Conservation (phyloP, 2,888 invertebrate genomes). For the Danaus chrysippus region DNA sequence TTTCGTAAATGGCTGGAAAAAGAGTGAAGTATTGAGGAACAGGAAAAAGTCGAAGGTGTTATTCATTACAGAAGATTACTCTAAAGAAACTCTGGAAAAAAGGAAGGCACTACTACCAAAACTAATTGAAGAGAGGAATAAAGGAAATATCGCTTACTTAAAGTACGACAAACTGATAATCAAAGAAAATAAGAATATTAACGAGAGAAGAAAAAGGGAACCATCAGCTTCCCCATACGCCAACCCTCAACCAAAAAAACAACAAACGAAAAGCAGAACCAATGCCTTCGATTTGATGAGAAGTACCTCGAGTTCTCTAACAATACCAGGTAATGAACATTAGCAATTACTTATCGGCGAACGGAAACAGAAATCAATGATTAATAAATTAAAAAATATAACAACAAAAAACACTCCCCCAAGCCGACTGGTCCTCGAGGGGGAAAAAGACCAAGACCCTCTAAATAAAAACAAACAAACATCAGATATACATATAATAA, state of each 20-base stretch:
- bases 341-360: too few relatives aligned
- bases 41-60: conserved; percentile 12
- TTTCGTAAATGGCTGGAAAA: conserved; percentile 20
- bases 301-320: background rate
- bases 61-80: conserved; percentile 29
- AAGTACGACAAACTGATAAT: conserved; percentile 36
- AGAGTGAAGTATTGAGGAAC: conserved; percentile 14
- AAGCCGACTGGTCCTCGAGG: background rate
- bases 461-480: conserved; percentile 11
- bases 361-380: too few relatives aligned
- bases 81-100: conserved; percentile 34
- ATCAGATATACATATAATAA: too few relatives aligned
- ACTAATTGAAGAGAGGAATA: conserved; percentile 31
- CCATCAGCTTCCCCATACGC: too few relatives aligned
- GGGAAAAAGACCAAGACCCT: conserved; percentile 8
- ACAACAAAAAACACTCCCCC: background rate
- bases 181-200: conserved; percentile 23
- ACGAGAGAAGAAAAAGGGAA: conserved; percentile 28
- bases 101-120: conserved; percentile 27
- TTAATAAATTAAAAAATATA: too few relatives aligned
- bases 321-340: too few relatives aligned
- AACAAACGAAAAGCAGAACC: conserved; percentile 27
- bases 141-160: conserved; percentile 29
- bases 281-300: conserved; percentile 34
- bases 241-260: too few relatives aligned